These are phyloP conservation scores for Chalcis sispes DNA, from an alignment of 2,888 invertebrate genomes.

Conservation along the genomic window DNA sequence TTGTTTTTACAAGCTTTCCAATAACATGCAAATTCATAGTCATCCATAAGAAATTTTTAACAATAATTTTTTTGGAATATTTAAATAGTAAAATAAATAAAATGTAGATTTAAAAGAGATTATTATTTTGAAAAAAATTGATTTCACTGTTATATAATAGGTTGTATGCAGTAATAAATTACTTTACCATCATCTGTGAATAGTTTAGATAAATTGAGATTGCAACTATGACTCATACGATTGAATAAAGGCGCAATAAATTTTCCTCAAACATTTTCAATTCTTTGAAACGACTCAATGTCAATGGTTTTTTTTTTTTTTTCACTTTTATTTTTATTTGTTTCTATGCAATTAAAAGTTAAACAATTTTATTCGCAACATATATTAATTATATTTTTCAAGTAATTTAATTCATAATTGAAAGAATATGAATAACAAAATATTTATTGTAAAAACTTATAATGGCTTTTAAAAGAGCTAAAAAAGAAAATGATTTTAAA, in stretches of 20 bases:
- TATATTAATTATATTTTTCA: too few relatives aligned
- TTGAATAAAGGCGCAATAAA: constrained; percentile 3
- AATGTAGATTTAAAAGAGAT: neutral
- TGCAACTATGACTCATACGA: constrained; percentile 19
- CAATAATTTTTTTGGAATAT: neutral
- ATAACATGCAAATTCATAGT: constrained; percentile 3
- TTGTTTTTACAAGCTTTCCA: constrained; percentile 20
- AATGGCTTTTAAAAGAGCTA: neutral
- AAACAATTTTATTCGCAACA: too few relatives aligned
- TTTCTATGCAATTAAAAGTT: too few relatives aligned
- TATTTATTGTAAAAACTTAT: too few relatives aligned
- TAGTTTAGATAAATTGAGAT: constrained; percentile 7
- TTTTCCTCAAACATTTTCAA: constrained; percentile 5
- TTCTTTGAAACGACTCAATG: neutral
- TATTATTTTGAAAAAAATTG: too few relatives aligned
- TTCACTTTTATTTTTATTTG: too few relatives aligned
- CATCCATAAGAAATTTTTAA: neutral
- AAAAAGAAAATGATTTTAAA: neutral
- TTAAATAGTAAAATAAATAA: neutral
- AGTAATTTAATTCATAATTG: too few relatives aligned
- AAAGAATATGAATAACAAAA: too few relatives aligned
- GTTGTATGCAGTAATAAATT: neutral
- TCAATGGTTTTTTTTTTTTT: too few relatives aligned
- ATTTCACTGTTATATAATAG: neutral
- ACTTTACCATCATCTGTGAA: constrained; percentile 11